Conservation (phyloP, 2,888 invertebrate genomes). For the Sabatieria punctata region DNA sequence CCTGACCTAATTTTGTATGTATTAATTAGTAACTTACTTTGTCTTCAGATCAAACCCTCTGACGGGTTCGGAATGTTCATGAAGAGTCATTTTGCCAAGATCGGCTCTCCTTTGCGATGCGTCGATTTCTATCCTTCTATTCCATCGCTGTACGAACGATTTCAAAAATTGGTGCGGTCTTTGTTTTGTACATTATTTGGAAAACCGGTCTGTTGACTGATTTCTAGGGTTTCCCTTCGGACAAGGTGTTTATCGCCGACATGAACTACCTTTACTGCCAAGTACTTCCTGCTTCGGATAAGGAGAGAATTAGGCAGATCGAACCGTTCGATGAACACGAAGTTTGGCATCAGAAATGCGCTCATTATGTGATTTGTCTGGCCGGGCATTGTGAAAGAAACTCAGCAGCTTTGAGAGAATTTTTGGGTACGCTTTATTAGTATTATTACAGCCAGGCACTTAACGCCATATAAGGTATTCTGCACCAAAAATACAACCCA, state of each 20-base stretch:
- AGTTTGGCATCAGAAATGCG: slow-evolving; percentile 1
- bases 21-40: too few relatives aligned
- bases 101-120: neutral
- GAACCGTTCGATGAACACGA: neutral
- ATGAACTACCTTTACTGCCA: neutral
- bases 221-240: too few relatives aligned
- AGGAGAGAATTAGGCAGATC: neutral
- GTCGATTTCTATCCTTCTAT: neutral
- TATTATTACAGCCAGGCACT: too few relatives aligned
- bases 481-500: too few relatives aligned
- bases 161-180: neutral
- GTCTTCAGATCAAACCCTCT: neutral
- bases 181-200: neutral
- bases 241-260: too few relatives aligned
- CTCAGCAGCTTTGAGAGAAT: too few relatives aligned
- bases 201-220: neutral
- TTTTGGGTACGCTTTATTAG: too few relatives aligned
- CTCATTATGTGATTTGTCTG: neutral
- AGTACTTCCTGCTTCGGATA: neutral
- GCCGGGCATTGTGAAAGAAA: too few relatives aligned
- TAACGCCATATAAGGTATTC: too few relatives aligned
- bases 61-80: neutral
- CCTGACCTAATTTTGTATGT: too few relatives aligned
- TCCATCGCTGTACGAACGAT: neutral
- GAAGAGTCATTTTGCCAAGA: neutral